Evolutionary conservation across 2,113 vertebrate genomes (phyloP), one percentile per base, ranked within the genome.

Genomic region (Microtus oregoni): DNA sequence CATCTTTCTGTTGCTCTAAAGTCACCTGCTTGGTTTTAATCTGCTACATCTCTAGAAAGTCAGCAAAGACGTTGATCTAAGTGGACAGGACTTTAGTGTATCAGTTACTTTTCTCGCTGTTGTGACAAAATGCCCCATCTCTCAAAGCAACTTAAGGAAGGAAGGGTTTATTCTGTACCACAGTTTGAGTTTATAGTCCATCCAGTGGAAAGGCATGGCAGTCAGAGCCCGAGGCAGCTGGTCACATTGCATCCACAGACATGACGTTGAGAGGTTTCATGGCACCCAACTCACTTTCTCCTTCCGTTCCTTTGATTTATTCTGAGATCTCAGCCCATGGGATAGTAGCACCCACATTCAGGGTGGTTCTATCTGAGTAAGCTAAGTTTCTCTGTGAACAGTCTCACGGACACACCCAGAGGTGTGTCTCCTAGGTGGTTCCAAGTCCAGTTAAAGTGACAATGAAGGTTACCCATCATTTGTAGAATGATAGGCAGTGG

Each of bases 41-140:
- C 50, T 41, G 6, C 0, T 15, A n/a, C 30, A 50, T 50, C 65
- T 35, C 35, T 38, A 26, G 73, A 41, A 92, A 72, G 65, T 5
- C 1, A 8, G 44, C 9, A 5, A 8, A 50, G 30, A 30, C 0
- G 1, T 28, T 19, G 20, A 13, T 35, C 41, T 41, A 30, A 75
- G n/a, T 76, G 52, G 52, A 79, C 26, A 61, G 38, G 38, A 38
- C 6, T 26, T 41, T 55, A 12, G 1, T 24, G 90, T 68, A 5
- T 35, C 11, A 79, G 15, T 65, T 65, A 44, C 38, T 44, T 65
- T 65, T 44, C 82, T 65, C 82, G 32, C 6, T 44, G n/a, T 38
- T 85, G 61, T 44, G 82, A 65, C 28, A 67, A 67, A 85, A 65
- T 30, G 15, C 22, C 11, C 24, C 52, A 4, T 3, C 22, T 3